phyloP scores from a whole-genome alignment of 2,797 vertebrate species.

The Tokudaia muenninki region DNA sequence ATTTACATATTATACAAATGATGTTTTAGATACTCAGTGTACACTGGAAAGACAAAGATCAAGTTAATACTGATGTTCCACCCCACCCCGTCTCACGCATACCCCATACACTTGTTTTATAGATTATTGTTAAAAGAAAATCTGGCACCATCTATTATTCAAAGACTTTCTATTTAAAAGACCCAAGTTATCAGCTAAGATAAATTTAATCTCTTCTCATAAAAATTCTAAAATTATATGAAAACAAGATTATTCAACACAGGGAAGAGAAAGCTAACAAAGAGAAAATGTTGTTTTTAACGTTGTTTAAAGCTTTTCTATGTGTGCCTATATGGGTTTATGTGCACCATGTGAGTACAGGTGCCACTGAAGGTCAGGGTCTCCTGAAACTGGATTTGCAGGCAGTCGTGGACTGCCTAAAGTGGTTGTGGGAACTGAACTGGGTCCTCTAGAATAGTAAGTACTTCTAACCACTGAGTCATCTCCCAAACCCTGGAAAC shows the following conservation, averaged over 20 bases:
- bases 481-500: background rate
- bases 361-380: background rate
- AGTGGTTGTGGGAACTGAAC: background rate
- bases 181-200: background rate
- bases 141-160: background rate
- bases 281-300: background rate
- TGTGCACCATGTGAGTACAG: background rate
- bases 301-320: background rate
- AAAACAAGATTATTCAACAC: constrained; percentile 48
- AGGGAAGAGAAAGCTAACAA: constrained; percentile 28
- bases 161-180: constrained; percentile 36
- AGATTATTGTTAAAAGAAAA: background rate
- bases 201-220: constrained; percentile 43
- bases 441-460: background rate
- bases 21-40: background rate
- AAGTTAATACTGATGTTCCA: background rate
- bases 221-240: constrained; percentile 25
- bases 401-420: background rate
- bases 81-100: no score
- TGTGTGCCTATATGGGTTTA: no score
- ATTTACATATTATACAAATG: background rate
- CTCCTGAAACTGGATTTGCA: background rate
- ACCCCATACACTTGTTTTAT: background rate
- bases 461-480: background rate
- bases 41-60: background rate